Conservation (phyloP, 2,888 invertebrate species). For the Idaea biselata region DNA sequence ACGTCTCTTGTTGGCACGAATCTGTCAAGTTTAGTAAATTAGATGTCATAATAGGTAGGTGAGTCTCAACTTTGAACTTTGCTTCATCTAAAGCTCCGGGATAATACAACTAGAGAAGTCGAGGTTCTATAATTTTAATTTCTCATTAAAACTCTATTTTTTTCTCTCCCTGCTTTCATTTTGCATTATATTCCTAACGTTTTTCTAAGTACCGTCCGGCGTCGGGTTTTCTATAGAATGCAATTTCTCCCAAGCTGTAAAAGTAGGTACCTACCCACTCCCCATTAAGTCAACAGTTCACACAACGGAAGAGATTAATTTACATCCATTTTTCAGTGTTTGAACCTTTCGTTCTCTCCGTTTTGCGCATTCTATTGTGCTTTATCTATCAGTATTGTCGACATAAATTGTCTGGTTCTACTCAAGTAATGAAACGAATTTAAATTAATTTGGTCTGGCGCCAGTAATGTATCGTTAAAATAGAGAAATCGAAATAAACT, state of each 20-base stretch:
- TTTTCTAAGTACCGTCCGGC: constrained; percentile 18
- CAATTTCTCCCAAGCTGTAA: constrained; percentile 29
- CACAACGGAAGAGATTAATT: constrained; percentile 34
- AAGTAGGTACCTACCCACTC: constrained; percentile 12
- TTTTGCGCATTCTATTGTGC: constrained; percentile 23
- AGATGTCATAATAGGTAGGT: neutral
- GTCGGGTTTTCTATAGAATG: constrained; percentile 28
- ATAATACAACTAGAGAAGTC: constrained; percentile 15
- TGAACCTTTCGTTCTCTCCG: constrained; percentile 24
- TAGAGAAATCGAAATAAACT: constrained; percentile 19
- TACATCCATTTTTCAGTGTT: constrained; percentile 28
- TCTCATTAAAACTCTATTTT: neutral
- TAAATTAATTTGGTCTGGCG: constrained; percentile 23
- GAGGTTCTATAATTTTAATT: constrained; percentile 9
- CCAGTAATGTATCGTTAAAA: constrained; percentile 13
- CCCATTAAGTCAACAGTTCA: constrained; percentile 31
- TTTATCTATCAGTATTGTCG: constrained; percentile 16
- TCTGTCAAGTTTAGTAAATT: neutral
- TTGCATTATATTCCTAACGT: constrained; percentile 12
- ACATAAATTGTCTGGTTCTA: constrained; percentile 26
- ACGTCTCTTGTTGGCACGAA: neutral
- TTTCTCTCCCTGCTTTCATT: neutral
- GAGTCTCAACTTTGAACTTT: neutral
- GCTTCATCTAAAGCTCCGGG: constrained; percentile 2
- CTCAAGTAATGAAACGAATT: constrained; percentile 11